phyloP scores from a whole-genome alignment of 2,113 vertebrate species.

The Pachyramphus minor region DNA sequence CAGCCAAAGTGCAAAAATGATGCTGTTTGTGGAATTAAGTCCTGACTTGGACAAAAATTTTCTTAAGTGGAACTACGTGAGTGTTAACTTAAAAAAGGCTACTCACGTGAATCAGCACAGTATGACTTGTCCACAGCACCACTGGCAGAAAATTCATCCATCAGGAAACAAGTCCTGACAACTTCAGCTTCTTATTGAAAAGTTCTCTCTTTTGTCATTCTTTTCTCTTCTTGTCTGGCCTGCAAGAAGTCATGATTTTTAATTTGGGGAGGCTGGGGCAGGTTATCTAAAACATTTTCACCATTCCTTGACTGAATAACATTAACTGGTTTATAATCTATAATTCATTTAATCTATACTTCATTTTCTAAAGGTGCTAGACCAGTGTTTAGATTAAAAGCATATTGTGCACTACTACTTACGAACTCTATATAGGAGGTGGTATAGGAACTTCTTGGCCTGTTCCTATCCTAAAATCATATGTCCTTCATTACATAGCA shows the following conservation, averaged over 20 bases:
- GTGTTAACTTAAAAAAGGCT: neutral
- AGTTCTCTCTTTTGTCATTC: neutral
- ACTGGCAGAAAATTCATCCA: neutral
- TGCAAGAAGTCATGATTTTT: neutral
- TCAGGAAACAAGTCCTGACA: neutral
- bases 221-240: neutral
- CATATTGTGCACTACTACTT: neutral
- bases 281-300: neutral
- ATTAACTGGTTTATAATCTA: neutral
- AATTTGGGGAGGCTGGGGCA: fast-evolving
- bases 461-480: neutral
- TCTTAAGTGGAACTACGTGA: neutral
- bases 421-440: neutral
- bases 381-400: conserved; percentile 29
- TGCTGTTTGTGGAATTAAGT: neutral
- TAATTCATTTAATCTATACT: neutral
- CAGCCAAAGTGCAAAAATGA: neutral
- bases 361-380: conserved; percentile 4
- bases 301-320: neutral
- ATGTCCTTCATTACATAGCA: neutral
- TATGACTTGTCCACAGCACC: neutral
- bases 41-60: neutral
- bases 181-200: neutral
- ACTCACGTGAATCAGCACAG: neutral
- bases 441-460: neutral